These are phyloP conservation scores for Hyphantria cunea DNA, from an alignment of 1,140 invertebrate species.

Conservation along the genomic window DNA sequence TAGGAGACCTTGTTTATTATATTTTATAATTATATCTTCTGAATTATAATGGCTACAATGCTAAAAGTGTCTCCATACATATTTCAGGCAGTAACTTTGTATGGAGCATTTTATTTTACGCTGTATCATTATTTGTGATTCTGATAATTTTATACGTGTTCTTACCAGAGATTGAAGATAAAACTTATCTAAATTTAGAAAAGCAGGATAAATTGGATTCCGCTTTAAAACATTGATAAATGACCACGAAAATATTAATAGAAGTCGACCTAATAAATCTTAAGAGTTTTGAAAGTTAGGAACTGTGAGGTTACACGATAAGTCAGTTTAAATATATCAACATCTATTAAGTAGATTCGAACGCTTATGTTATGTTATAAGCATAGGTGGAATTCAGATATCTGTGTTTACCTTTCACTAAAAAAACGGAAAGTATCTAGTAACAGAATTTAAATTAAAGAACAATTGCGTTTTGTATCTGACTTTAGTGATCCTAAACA, in stretches of 20 bases:
- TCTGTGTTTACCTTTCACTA: too few relatives aligned
- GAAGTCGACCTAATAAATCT: slow-evolving; percentile 6
- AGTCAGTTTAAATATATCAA: not conserved
- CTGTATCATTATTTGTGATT: slow-evolving; percentile 10
- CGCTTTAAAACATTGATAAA: slow-evolving; percentile 12
- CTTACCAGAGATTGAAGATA: slow-evolving; percentile 41
- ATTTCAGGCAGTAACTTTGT: slow-evolving; percentile 28
- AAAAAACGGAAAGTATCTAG: too few relatives aligned
- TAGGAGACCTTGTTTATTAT: slow-evolving; percentile 32
- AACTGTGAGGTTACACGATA: not conserved
- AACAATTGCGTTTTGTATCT: too few relatives aligned
- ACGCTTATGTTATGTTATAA: not conserved
- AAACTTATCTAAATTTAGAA: slow-evolving; percentile 35
- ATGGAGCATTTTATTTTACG: slow-evolving; percentile 37
- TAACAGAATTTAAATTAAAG: too few relatives aligned
- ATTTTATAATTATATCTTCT: slow-evolving; percentile 8
- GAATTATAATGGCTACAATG: slow-evolving; percentile 8
- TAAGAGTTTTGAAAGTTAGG: slow-evolving; percentile 7
- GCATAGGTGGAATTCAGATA: too few relatives aligned
- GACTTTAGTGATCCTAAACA: too few relatives aligned
- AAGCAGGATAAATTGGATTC: slow-evolving; percentile 5
- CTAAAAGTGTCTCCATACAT: slow-evolving; percentile 37
- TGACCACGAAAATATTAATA: slow-evolving; percentile 12
- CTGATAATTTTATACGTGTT: slow-evolving; percentile 30
- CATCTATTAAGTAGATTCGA: not conserved